Conservation (phyloP, 2,888 invertebrate genomes). For the Bruchidius siliquastri region DNA sequence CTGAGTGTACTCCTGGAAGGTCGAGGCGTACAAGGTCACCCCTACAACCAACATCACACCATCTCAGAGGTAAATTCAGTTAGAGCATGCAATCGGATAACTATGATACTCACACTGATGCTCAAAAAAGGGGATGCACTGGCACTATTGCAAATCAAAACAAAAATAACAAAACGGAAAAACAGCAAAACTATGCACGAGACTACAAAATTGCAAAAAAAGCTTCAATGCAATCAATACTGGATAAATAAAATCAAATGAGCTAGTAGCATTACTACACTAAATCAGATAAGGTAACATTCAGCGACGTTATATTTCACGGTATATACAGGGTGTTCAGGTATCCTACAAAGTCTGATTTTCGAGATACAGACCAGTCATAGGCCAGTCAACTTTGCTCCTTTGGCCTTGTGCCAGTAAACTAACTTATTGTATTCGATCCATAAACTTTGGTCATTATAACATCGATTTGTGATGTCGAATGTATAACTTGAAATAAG, state of each 20-base stretch:
- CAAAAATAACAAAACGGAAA: conserved; percentile 6
- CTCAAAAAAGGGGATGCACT: conserved; percentile 11
- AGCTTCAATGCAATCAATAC: neutral
- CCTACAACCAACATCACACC: conserved; percentile 24
- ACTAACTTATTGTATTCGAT: too few relatives aligned
- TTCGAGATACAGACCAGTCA: too few relatives aligned
- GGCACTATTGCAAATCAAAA: conserved; percentile 13
- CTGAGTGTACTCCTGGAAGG: conserved; percentile 40
- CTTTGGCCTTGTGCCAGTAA: too few relatives aligned
- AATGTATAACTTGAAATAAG: too few relatives aligned
- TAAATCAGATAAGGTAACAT: neutral
- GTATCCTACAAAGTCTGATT: too few relatives aligned
- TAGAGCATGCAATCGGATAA: conserved; percentile 2
- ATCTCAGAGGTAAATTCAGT: conserved; percentile 3
- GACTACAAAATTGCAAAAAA: neutral
- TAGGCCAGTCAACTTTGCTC: too few relatives aligned
- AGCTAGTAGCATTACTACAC: neutral
- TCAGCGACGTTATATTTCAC: too few relatives aligned
- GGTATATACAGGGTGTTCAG: too few relatives aligned
- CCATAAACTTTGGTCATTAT: too few relatives aligned
- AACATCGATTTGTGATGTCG: too few relatives aligned
- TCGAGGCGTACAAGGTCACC: conserved; percentile 37
- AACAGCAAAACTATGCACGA: conserved; percentile 9
- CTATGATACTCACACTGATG: conserved; percentile 25
- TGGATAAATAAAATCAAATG: neutral